Base-by-base conservation (phyloP, 2,113 vertebrate genomes). In the Brachirus orientalis region DNA sequence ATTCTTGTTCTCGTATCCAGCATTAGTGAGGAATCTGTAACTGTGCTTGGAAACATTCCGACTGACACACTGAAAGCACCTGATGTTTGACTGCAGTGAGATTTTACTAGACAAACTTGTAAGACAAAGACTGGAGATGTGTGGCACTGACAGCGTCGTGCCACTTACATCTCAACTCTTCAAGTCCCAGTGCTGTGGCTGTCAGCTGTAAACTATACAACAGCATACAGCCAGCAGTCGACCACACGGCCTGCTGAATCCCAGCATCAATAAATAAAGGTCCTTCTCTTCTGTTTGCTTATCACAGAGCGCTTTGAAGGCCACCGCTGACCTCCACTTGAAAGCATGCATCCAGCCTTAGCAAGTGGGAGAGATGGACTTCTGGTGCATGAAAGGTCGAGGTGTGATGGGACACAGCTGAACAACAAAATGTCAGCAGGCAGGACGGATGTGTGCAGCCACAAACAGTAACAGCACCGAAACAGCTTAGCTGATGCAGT, bases 261-360 rank as follows among this genome's bases (percentile, higher is more conserved):
- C 52, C 63, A 13, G 6, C 80, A 83, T 87, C 57, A 87, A 73
- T 79, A 83, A 87, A 60, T 83, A 80, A 83, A 85, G 57, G 46
- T 28, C 41, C 40, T 18, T 28, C 35, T 60, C 73, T 33, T 63
- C 63, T 44, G 40, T 33, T 28, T 36, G 46, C 61, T 53, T 54
- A 56, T 71, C 73, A 65, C 52, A 60, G 36, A 75, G 20, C 48
- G 46, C 71, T 83, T 75, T 83, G 75, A 85, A 82, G 67, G 63
- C 17, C 40, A 8, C 16, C 22, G 64, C 67, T 66, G 36, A n/a
- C 36, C 38, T 33, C 18, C 62, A 72, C 79, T 65, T 82, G 70
- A 80, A 85, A 82, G 69, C 17, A 36, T 16, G 62, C 28, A 41
- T 63, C 33, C 48, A 18, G n/a, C 53, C 79, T 63, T 18, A 62